These are phyloP conservation scores for Fragum whitleyi DNA, from an alignment of 2,888 invertebrate species.

Conservation along the genomic window DNA sequence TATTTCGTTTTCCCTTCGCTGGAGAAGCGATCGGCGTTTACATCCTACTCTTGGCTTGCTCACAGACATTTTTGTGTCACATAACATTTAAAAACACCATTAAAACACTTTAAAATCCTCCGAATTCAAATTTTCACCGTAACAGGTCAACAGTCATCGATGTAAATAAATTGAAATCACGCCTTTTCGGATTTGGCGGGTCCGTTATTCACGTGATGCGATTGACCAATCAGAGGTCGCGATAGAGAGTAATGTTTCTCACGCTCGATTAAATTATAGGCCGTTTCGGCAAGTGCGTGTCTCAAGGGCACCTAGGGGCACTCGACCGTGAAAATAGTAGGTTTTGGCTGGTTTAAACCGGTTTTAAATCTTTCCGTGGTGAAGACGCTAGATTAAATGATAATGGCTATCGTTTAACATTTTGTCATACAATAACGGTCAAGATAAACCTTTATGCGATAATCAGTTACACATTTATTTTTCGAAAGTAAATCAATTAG, in stretches of 20 bases:
- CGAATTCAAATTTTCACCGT: slow-evolving; percentile 45
- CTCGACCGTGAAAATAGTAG: slow-evolving; percentile 9
- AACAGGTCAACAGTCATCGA: slow-evolving; percentile 44
- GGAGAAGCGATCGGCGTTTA: slow-evolving; percentile 66
- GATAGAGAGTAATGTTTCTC: slow-evolving; percentile 52
- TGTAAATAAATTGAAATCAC: slow-evolving; percentile 58
- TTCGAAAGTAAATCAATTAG: too few species aligned
- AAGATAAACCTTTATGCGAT: neutral
- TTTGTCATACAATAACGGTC: neutral
- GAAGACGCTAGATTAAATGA: slow-evolving; percentile 25
- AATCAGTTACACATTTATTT: neutral
- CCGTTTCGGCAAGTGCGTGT: slow-evolving; percentile 48
- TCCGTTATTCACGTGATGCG: slow-evolving; percentile 77
- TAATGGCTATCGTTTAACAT: slow-evolving; percentile 9
- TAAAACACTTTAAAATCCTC: slow-evolving; percentile 36
- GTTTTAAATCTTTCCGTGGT: slow-evolving; percentile 7
- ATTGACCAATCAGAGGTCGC: slow-evolving; percentile 70
- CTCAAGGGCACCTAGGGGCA: neutral
- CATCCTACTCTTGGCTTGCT: slow-evolving; percentile 65
- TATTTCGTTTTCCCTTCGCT: slow-evolving; percentile 67
- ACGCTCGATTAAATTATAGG: slow-evolving; percentile 52
- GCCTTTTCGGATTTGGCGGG: slow-evolving; percentile 79
- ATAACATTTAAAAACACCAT: slow-evolving; percentile 10
- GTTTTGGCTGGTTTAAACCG: neutral
- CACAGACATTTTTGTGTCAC: slow-evolving; percentile 65